Evolutionary conservation across 2,888 invertebrate genomes (phyloP).

Genomic region (Archips crataeganus): DNA sequence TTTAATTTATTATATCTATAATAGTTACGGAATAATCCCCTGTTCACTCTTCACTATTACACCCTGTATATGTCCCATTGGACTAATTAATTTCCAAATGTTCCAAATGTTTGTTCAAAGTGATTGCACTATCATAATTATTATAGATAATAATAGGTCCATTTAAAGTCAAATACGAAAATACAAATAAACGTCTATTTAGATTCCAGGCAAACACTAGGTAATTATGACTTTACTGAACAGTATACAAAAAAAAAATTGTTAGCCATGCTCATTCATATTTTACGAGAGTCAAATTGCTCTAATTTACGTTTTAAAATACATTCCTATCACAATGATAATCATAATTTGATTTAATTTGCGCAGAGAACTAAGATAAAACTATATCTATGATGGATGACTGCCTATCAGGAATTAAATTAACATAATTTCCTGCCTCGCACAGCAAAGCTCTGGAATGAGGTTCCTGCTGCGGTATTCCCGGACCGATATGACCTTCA

Average conservation of each 20-base stretch:
- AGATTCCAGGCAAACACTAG: background rate
- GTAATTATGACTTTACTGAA: background rate
- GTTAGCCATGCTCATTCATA: background rate
- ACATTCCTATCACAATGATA: constrained; percentile 10
- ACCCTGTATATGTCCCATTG: too few species aligned
- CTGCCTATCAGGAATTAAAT: constrained; percentile 17
- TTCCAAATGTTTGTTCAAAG: too few species aligned
- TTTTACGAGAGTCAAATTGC: background rate
- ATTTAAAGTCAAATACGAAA: too few species aligned
- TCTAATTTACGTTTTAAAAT: background rate
- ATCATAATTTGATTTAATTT: constrained; percentile 8
- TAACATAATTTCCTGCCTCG: too few species aligned
- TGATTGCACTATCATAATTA: background rate
- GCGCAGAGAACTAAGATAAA: constrained; percentile 19
- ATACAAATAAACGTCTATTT: background rate
- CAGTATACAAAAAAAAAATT: background rate
- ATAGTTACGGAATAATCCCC: too few species aligned
- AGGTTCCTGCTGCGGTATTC: too few species aligned
- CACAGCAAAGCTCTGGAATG: too few species aligned
- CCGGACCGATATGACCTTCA: too few species aligned
- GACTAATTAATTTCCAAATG: too few species aligned
- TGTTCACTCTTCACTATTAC: too few species aligned
- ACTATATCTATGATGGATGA: constrained; percentile 38
- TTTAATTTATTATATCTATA: too few species aligned
- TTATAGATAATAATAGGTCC: too few species aligned